These are phyloP conservation scores for Lophochroa leadbeateri DNA, from an alignment of 2,113 vertebrate species.

Conservation along the genomic window DNA sequence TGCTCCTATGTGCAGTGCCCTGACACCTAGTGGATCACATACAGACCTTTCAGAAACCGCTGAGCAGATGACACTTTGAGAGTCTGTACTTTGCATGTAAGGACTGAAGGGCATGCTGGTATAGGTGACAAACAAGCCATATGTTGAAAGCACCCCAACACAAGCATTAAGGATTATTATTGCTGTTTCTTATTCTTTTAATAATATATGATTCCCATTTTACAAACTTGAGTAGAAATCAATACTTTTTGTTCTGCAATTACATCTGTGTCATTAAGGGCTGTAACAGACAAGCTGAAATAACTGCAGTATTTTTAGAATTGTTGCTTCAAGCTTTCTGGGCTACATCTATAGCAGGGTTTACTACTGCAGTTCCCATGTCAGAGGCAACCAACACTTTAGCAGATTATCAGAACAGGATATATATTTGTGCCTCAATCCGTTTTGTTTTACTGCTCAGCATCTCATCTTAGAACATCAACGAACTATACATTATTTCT, in stretches of 20 bases:
- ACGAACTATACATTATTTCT: not conserved
- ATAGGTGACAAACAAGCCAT: not conserved
- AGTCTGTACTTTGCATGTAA: not conserved
- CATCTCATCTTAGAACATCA: not conserved
- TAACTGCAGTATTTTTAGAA: not conserved
- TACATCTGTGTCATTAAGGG: not conserved
- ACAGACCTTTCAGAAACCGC: not conserved
- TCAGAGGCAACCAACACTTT: not conserved
- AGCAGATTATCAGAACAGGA: not conserved
- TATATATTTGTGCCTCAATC: not conserved
- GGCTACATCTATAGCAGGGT: not conserved
- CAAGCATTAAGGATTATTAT: not conserved
- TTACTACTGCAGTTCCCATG: not conserved
- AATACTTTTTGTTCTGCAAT: not conserved
- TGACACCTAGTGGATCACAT: constrained; percentile 47
- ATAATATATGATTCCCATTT: not conserved
- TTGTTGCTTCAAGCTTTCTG: not conserved
- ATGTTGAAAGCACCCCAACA: not conserved
- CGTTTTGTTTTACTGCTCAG: not conserved
- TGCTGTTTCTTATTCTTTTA: not conserved
- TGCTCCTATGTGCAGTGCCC: not conserved
- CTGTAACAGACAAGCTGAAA: not conserved
- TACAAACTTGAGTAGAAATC: not conserved
- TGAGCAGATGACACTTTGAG: not conserved
- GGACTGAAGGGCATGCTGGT: not conserved